Percentiles rank a stretch among this genome's conserved stretches.
phyloP scores from a whole-genome alignment of 2,888 invertebrate species.

The Orthonychiurus folsomi region DNA sequence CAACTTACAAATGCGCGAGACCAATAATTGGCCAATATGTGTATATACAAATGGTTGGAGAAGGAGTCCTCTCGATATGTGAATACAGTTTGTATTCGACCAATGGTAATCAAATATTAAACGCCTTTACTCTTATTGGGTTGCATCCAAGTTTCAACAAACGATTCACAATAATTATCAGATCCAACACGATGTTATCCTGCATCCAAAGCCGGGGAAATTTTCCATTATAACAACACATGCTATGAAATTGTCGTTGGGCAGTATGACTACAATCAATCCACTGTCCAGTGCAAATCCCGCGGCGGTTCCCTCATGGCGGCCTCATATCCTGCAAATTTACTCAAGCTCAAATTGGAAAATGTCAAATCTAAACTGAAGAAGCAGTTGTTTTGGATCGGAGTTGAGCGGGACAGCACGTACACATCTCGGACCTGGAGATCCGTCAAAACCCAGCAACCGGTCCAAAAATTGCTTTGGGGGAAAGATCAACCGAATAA shows the following conservation, averaged over 20 bases:
- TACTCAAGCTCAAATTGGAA: constrained; percentile 50
- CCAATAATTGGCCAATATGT: constrained; percentile 77
- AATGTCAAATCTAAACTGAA: constrained; percentile 67
- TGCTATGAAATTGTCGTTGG: constrained; percentile 66
- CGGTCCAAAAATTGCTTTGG: constrained; percentile 73
- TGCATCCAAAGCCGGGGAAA: constrained; percentile 61
- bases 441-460: constrained; percentile 82
- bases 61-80: constrained; percentile 77
- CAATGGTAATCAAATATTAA: too few species aligned
- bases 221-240: constrained; percentile 65
- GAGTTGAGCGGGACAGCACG: constrained; percentile 78
- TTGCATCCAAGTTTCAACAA: too few species aligned
- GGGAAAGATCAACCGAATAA: constrained; percentile 91
- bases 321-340: neutral
- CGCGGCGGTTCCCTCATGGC: neutral
- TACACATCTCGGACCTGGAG: constrained; percentile 75
- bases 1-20: constrained; percentile 77
- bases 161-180: too few species aligned
- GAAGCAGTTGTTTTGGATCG: constrained; percentile 83
- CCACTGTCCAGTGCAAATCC: neutral
- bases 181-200: constrained; percentile 67
- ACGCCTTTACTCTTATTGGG: too few species aligned
- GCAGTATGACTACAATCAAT: constrained; percentile 27
- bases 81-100: too few species aligned
- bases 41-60: constrained; percentile 78